phyloP scores from a whole-genome alignment of 2,797 vertebrate genomes.

The Anableps anableps region DNA sequence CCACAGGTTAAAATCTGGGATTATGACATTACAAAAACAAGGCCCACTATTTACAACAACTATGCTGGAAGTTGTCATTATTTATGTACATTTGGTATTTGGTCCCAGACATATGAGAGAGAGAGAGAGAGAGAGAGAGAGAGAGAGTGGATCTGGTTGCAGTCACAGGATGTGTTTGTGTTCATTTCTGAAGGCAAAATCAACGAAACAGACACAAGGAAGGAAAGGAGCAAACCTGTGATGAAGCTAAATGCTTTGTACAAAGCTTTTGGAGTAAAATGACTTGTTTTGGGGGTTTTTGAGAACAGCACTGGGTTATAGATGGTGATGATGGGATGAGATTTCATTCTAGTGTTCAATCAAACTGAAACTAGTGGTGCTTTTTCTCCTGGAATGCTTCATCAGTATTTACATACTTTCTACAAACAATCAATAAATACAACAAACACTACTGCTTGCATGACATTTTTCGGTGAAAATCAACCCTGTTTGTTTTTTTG shows the following conservation, averaged over 20 bases:
- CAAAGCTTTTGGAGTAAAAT: background rate
- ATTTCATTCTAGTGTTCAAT: constrained; percentile 24
- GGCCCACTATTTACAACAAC: constrained; percentile 75
- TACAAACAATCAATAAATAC: constrained; percentile 80
- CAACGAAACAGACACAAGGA: constrained; percentile 16
- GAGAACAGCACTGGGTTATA: constrained; percentile 7
- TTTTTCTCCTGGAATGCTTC: constrained; percentile 58
- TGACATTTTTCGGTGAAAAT: constrained; percentile 1
- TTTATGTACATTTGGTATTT: constrained; percentile 63
- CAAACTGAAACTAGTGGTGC: constrained; percentile 57
- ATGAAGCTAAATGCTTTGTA: background rate
- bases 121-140: constrained; percentile 35
- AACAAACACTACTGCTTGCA: constrained; percentile 69
- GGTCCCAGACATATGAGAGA: constrained; percentile 27
- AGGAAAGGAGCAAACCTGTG: constrained; percentile 6
- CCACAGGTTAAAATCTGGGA: constrained; percentile 68
- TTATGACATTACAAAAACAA: constrained; percentile 66
- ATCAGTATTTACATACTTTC: constrained; percentile 79
- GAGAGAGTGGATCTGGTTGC: constrained; percentile 42
- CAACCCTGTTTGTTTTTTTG: background rate
- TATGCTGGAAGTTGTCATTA: constrained; percentile 49
- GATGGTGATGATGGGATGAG: constrained; percentile 43
- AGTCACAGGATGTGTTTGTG: constrained; percentile 42
- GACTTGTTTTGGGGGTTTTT: background rate
- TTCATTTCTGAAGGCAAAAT: constrained; percentile 3